Evolutionary conservation across 2,113 vertebrate species (phyloP), one percentile per base, ranked within the genome.

Genomic region (Nestor notabilis): DNA sequence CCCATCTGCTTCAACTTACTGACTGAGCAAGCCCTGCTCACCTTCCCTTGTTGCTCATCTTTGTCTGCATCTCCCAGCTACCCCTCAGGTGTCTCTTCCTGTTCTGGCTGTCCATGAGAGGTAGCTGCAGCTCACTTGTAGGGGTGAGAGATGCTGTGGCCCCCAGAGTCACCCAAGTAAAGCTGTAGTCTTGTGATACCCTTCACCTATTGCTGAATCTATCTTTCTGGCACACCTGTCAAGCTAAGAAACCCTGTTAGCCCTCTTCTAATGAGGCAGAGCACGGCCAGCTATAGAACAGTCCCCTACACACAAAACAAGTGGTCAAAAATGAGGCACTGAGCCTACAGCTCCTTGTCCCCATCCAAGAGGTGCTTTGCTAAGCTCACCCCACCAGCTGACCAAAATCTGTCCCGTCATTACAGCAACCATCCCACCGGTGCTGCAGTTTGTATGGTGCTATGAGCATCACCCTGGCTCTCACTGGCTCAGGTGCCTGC

Each of bases 121-220:
- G 86, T 50, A 63, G 83, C 53, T 89, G 68, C 65, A 46, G 78
- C 43, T 94, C 83, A 77, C 41, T 23, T 31, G 23, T 11, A 58
- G 16, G n/a, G 13, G 71, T 66, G 50, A 89, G 77, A 91, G 89
- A 41, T n/a, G 69, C 64, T 88, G 56, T 66, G 66, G 70, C 83
- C 79, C 20, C 24, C 76, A 94, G 52, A 66, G 33, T 17, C 15
- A 1, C 55, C 33, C 2, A 8, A 72, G 58, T 8, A 75, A 84
- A 87, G 71, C 79, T 70, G 68, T 55, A 74, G 55, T 19, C 29
- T 66, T 77, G 60, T 0, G 2, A 79, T 63, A 77, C 58, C 31
- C 27, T 83, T 71, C 64, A 53, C 79, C 74, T 50, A 35, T 35
- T 69, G 39, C 63, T 77, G 78, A 65, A 88, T 88, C 93, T 87